These are phyloP conservation scores for Zoanthus solanderi DNA, from an alignment of 92 coral and sea anemone genomes.

Conservation along the genomic window DNA sequence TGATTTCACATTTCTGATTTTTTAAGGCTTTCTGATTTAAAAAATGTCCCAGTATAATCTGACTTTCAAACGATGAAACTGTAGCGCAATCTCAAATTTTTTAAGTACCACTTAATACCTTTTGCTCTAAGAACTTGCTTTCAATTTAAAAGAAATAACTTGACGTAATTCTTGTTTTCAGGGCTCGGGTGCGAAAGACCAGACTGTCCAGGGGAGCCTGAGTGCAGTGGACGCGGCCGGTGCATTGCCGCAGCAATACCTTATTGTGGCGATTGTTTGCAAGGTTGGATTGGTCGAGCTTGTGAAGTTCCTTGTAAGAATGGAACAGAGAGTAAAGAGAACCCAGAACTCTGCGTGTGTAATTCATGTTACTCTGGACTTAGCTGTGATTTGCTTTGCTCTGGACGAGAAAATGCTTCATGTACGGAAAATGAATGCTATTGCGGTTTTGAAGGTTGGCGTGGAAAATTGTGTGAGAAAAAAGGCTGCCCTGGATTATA, in stretches of 20 bases:
- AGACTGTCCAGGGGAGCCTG: slow-evolving; percentile 81
- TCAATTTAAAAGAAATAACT: neutral
- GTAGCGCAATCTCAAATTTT: too few relatives aligned
- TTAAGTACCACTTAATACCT: too few relatives aligned
- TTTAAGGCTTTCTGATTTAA: too few relatives aligned
- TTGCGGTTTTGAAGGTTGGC: slow-evolving; percentile 80
- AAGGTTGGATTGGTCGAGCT: slow-evolving; percentile 73
- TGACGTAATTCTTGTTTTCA: neutral
- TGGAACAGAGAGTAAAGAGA: slow-evolving; percentile 55
- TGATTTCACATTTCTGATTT: too few relatives aligned
- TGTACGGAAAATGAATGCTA: slow-evolving; percentile 61
- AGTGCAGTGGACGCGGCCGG: slow-evolving; percentile 61
- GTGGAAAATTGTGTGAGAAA: slow-evolving; percentile 70
- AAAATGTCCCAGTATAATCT: too few relatives aligned
- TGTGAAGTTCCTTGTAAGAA: slow-evolving; percentile 65
- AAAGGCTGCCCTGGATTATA: slow-evolving; percentile 73
- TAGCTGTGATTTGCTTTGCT: slow-evolving; percentile 67
- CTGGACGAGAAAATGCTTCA: slow-evolving; percentile 67
- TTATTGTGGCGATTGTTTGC: slow-evolving; percentile 61
- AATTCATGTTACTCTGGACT: slow-evolving; percentile 63
- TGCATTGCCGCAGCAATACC: slow-evolving; percentile 63
- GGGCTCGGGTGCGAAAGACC: slow-evolving; percentile 71
- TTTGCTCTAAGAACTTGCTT: too few relatives aligned
- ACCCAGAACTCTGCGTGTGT: slow-evolving; percentile 67
- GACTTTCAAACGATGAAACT: too few relatives aligned